Evolutionary conservation across 1,140 invertebrate species (phyloP).

Genomic region (Nephotettix cincticeps): DNA sequence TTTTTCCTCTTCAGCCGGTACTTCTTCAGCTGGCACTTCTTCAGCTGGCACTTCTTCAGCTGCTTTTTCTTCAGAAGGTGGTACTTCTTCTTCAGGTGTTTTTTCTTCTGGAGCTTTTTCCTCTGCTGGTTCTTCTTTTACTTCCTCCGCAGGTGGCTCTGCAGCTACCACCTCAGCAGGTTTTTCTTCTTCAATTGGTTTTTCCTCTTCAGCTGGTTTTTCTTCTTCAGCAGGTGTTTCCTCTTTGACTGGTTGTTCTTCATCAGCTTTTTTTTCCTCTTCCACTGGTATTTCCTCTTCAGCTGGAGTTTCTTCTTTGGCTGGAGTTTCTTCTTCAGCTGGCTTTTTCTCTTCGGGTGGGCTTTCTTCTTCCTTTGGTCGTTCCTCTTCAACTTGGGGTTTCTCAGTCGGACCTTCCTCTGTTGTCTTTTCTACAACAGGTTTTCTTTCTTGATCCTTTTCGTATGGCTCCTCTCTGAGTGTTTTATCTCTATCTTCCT

Average conservation of each 20-base stretch:
- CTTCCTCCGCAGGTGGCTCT: not conserved
- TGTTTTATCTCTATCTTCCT: not conserved
- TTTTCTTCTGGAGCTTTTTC: too few species aligned
- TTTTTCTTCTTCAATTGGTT: not conserved
- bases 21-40: not conserved
- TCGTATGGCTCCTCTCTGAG: not conserved
- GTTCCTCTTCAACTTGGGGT: not conserved
- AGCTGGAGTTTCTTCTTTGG: not conserved
- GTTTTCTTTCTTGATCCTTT: not conserved
- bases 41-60: not conserved
- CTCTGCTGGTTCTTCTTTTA: too few species aligned
- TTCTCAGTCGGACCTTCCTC: not conserved
- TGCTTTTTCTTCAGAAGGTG: slow-evolving; percentile 2
- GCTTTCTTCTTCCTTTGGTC: not conserved
- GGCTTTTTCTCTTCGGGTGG: not conserved
- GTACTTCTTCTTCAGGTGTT: too few species aligned
- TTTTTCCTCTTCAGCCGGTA: not conserved
- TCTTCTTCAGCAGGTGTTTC: not conserved
- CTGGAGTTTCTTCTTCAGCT: too few species aligned
- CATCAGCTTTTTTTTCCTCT: not conserved
- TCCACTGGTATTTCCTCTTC: not conserved
- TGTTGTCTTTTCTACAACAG: not conserved
- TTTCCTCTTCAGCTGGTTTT: not conserved
- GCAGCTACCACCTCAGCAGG: not conserved
- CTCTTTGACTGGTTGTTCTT: not conserved